phyloP scores from a whole-genome alignment of 2,797 vertebrate genomes.

The Valencia hispanica region DNA sequence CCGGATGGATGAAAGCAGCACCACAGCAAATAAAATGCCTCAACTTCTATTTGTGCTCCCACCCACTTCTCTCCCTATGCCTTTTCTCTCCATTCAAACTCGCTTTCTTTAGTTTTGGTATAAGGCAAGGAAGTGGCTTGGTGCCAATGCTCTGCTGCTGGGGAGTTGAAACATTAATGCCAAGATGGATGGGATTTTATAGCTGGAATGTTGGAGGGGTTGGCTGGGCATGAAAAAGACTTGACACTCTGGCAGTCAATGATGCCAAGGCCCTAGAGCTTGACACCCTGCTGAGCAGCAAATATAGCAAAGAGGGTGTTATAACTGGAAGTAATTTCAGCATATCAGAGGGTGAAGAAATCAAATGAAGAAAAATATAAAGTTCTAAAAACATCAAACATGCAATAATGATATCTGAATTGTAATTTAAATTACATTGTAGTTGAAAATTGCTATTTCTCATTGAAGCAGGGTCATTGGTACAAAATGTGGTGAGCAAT shows the following conservation, averaged over 20 bases:
- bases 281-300: constrained; percentile 54
- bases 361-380: constrained; percentile 8
- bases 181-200: constrained; percentile 74
- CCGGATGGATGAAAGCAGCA: constrained; percentile 50
- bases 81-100: constrained; percentile 51
- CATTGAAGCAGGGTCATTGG: not conserved
- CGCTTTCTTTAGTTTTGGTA: constrained; percentile 50
- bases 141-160: constrained; percentile 54
- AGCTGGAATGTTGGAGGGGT: constrained; percentile 65
- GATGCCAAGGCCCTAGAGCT: constrained; percentile 65
- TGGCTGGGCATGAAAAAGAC: constrained; percentile 76
- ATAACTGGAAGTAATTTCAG: constrained; percentile 41
- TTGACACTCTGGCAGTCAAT: constrained; percentile 56
- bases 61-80: constrained; percentile 21
- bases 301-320: constrained; percentile 60
- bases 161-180: constrained; percentile 67
- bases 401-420: constrained; percentile 3
- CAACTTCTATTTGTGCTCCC: constrained; percentile 48
- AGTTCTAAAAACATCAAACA: constrained; percentile 5
- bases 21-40: constrained; percentile 57
- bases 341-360: constrained; percentile 9
- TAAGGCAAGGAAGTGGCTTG: constrained; percentile 51
- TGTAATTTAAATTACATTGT: not conserved
- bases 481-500: not conserved
- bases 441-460: not conserved